These are phyloP conservation scores for Physella acuta DNA, from an alignment of 1,140 invertebrate genomes.

Conservation along the genomic window DNA sequence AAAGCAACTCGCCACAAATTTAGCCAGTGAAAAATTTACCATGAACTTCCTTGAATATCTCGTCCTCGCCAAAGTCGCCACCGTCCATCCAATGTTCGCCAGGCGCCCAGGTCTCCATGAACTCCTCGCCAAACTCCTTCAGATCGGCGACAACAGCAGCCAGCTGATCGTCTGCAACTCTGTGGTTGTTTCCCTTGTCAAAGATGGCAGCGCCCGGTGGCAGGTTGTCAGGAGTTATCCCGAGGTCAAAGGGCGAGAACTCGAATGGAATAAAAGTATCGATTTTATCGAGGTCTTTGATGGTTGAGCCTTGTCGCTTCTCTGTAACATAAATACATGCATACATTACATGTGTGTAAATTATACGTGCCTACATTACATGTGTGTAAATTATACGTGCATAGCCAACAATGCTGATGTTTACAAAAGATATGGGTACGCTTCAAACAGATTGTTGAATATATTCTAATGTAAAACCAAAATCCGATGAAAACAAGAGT, in stretches of 20 bases:
- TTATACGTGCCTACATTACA: too few relatives aligned
- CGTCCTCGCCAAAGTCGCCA: conserved; percentile 3
- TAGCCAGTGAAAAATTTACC: neutral
- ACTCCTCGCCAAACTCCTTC: conserved; percentile 33
- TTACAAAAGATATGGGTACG: neutral
- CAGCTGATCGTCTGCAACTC: neutral
- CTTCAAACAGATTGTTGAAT: neutral
- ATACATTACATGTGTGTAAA: too few relatives aligned
- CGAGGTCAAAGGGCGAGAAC: conserved; percentile 30
- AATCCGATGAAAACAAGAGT: neutral
- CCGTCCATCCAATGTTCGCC: neutral
- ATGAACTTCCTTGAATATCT: conserved; percentile 14
- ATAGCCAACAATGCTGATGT: neutral
- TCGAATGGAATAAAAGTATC: conserved; percentile 29
- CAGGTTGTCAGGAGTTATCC: neutral
- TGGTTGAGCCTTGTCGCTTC: conserved; percentile 31
- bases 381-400: too few relatives aligned
- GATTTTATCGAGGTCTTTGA: conserved; percentile 33
- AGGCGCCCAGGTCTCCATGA: conserved; percentile 31
- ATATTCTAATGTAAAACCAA: neutral
- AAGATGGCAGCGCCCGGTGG: neutral
- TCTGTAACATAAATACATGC: too few relatives aligned
- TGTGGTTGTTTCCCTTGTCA: conserved; percentile 10
- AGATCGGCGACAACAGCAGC: conserved; percentile 8
- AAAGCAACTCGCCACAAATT: neutral